phyloP scores from a whole-genome alignment of 64 coral and sea anemone genomes.

The Porites lutea region DNA sequence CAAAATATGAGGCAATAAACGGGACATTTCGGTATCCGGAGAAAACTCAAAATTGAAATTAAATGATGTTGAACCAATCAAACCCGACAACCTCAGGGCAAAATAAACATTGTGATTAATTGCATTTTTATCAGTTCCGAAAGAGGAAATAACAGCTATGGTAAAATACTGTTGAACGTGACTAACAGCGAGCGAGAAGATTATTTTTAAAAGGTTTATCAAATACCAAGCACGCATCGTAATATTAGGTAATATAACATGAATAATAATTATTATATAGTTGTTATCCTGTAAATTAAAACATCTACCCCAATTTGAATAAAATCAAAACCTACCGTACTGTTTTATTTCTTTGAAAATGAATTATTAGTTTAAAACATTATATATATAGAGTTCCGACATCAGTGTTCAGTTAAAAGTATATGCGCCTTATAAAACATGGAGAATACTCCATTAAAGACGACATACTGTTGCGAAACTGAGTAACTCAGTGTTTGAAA shows the following conservation, averaged over 20 bases:
- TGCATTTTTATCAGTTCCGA: neutral
- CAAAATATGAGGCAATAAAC: neutral
- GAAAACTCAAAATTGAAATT: neutral
- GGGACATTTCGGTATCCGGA: neutral
- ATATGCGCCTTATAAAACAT: too few species aligned
- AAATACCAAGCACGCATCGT: neutral
- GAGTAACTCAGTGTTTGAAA: too few species aligned
- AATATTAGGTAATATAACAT: neutral
- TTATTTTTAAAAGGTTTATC: neutral
- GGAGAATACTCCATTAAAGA: too few species aligned
- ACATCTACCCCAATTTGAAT: too few species aligned
- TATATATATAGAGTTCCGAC: too few species aligned
- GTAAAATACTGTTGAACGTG: neutral
- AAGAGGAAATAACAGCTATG: neutral
- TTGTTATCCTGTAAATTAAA: too few species aligned
- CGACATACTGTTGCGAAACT: neutral
- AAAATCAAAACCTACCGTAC: too few species aligned
- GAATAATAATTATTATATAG: neutral
- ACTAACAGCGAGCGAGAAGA: neutral
- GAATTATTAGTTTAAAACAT: too few species aligned
- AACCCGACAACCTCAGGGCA: neutral
- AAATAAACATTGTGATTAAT: neutral
- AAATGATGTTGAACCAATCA: neutral
- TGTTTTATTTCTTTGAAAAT: too few species aligned
- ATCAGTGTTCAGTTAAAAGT: too few species aligned